phyloP scores from a whole-genome alignment of 2,888 invertebrate species.

The Cataglyphis albicans region DNA sequence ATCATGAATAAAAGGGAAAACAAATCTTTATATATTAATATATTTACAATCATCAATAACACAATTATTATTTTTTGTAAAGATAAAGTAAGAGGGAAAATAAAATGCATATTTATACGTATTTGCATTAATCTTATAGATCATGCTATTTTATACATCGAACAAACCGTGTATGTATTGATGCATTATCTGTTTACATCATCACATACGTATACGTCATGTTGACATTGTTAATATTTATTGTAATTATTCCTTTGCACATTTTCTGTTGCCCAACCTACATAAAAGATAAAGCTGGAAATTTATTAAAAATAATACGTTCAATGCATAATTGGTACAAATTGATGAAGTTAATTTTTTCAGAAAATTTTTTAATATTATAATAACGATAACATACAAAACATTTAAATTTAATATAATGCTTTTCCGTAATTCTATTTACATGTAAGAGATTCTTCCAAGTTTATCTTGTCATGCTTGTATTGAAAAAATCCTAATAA shows the following conservation, averaged over 20 bases:
- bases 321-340: constrained; percentile 46
- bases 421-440: constrained; percentile 71
- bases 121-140: constrained; percentile 33
- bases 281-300: constrained; percentile 46
- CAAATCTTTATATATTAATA: neutral
- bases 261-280: neutral
- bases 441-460: constrained; percentile 67
- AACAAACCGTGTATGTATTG: constrained; percentile 55
- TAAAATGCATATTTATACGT: constrained; percentile 15
- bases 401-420: constrained; percentile 77
- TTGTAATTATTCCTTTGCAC: neutral
- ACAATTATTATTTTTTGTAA: neutral
- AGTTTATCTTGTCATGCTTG: constrained; percentile 44
- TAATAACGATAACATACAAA: constrained; percentile 75
- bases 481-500: constrained; percentile 57
- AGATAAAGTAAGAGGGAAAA: constrained; percentile 55
- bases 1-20: neutral
- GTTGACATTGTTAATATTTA: neutral
- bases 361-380: constrained; percentile 51
- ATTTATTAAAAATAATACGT: constrained; percentile 42
- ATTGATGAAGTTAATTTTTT: constrained; percentile 47
- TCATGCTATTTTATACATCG: constrained; percentile 61
- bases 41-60: neutral
- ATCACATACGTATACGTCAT: constrained; percentile 28
- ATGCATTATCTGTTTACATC: constrained; percentile 62